Conservation (phyloP, 2,888 invertebrate genomes). For the Ophraella communa region DNA sequence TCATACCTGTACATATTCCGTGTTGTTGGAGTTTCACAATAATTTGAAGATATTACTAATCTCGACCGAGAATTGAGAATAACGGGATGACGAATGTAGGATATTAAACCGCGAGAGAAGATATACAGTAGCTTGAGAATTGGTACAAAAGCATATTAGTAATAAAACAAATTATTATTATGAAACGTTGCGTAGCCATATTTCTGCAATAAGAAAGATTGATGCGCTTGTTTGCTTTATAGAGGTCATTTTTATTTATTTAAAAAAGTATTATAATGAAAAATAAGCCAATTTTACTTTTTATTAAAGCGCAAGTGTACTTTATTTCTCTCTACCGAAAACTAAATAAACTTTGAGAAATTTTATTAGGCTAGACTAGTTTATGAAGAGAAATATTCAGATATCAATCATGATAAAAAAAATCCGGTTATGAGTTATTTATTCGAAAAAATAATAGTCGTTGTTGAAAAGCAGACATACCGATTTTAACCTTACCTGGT, state of each 20-base stretch:
- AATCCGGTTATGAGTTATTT: neutral
- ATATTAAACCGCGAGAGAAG: conserved; percentile 22
- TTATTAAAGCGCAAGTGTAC: too few species aligned
- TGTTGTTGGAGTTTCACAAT: neutral
- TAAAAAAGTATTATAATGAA: too few species aligned
- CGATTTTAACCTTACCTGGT: neutral
- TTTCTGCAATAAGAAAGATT: conserved; percentile 5
- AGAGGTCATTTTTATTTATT: neutral
- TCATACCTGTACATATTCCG: neutral
- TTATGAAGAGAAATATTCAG: too few species aligned
- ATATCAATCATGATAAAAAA: neutral
- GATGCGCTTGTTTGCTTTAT: neutral
- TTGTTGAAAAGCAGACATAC: neutral
- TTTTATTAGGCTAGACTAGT: too few species aligned
- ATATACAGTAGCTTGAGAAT: conserved; percentile 15
- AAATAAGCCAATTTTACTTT: too few species aligned
- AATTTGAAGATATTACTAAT: conserved; percentile 5
- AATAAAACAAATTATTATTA: conserved; percentile 20
- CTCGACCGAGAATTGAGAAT: conserved; percentile 14
- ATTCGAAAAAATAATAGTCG: neutral
- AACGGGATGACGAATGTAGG: conserved; percentile 23
- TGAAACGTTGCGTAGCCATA: conserved; percentile 13
- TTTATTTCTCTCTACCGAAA: too few species aligned
- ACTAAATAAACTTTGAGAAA: too few species aligned
- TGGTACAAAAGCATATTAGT: conserved; percentile 19